Conservation (phyloP, 2,888 invertebrate genomes). For the Aproaerema taeniolella region DNA sequence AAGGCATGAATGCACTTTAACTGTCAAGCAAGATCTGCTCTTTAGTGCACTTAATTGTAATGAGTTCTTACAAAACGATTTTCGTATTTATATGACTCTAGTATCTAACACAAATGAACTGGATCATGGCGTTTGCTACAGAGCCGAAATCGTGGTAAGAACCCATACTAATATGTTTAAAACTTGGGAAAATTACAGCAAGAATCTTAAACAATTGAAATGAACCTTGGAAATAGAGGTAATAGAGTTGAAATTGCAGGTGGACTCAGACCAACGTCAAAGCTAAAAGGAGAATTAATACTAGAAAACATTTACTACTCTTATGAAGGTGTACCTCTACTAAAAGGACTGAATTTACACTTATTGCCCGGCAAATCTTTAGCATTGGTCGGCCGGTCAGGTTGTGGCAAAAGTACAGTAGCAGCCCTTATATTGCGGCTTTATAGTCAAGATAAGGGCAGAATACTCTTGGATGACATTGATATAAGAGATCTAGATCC, state of each 20-base stretch:
- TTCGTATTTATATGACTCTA: too few species aligned
- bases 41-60: too few species aligned
- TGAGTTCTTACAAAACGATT: too few species aligned
- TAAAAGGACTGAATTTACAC: constrained; percentile 81
- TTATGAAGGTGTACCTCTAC: constrained; percentile 79
- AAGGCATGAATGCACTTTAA: too few species aligned
- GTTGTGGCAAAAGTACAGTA: constrained; percentile 96
- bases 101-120: too few species aligned
- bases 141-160: too few species aligned
- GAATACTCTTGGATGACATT: constrained; percentile 85
- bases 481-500: constrained; percentile 88
- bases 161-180: too few species aligned
- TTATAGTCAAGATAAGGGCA: constrained; percentile 89
- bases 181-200: too few species aligned
- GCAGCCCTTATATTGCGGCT: constrained; percentile 88
- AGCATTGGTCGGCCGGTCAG: constrained; percentile 92
- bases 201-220: too few species aligned
- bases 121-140: too few species aligned
- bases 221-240: too few species aligned
- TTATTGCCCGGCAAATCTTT: constrained; percentile 84
- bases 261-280: constrained; percentile 73
- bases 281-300: constrained; percentile 82
- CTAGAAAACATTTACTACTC: constrained; percentile 85
- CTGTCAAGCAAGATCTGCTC: too few species aligned
- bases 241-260: constrained; percentile 63